Base-by-base conservation (phyloP, 2,888 invertebrate species). In the Drosophila paranaensis region DNA sequence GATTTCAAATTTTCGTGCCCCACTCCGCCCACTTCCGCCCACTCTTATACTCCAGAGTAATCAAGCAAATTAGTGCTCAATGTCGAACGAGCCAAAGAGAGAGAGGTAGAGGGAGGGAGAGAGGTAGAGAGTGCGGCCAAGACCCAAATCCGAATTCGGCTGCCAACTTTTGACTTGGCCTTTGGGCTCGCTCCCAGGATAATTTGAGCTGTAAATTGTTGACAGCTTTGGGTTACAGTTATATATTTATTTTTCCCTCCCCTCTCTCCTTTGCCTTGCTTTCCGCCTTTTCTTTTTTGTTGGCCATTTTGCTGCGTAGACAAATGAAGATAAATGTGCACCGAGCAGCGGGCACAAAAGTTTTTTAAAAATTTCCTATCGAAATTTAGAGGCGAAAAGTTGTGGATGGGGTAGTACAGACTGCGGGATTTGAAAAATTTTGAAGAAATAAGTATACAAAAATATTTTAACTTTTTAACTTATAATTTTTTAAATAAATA, bases 281-380 rank as follows among this genome's bases (percentile, higher is more conserved):
- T n/a, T n/a, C 2, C 16, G 13, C 6, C 1, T 33, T 27, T 48
- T 42, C 20, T 27, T 37, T 20, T 62, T 56, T 20, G 20, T 20
- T 20, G 4, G 13, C 48, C 37, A 56, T 56, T 67, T 42, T 51
- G 45, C 42, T 56, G 60, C 40, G 25, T 46, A 63, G 81, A 78
- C 84, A 88, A 88, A 86, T 88, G 87, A 90, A 86, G 89, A 86
- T 88, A 90, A 88, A 86, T 86, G 86, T 56, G 42, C 43, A 53
- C 55, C n/a, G 42, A 55, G 40, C 40, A 35, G 13, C 13, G 35
- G 40, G 39, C 20, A 46, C 69, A 65, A 65, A 83, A 71, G 40
- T 60, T 64, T 57, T 33, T 60, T 25, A 42, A 55, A 68, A 62
- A 55, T 71, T 68, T 39, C 42, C 8, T 6, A 57, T 35, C 25